Evolutionary conservation across 2,113 vertebrate genomes (phyloP), one percentile per base, ranked within the genome.

Genomic region (Microcebus griseorufus): DNA sequence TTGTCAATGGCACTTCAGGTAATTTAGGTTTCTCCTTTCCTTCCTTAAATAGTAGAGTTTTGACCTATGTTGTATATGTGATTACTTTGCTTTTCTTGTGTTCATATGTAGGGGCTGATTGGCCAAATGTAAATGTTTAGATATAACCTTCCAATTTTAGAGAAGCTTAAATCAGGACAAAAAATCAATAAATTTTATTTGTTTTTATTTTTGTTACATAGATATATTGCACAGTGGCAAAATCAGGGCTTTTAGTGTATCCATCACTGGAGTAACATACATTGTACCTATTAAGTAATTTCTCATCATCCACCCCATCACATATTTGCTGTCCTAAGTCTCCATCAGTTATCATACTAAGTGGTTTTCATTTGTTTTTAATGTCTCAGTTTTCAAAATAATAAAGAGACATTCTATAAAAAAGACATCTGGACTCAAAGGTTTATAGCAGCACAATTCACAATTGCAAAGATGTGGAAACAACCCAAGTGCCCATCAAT

Each of bases 341-440:
- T 25, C 58, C 60, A 4, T 62, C 23, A 27, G 60, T 23, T 27
- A 25, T 62, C 60, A 62, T 22, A 75, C 25, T 62, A 45, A 51
- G 58, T 90, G 60, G 32, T 53, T 92, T 79, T 11, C 45, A 75
- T 89, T 69, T 62, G 25, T 69, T 89, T 94, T 78, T 72, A 95
- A 64, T 17, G 55, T 16, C n/a, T 5, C 1, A 45, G 45, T 81
- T 80, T 78, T 83, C 60, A 80, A 65, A 96, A 76, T 65, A 87
- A 70, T 78, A 78, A 93, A 64, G 17, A 55, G 5, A 17, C 53
- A 55, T 55, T 55, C 16, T 55, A 55, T 55, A 55, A 55, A 55
- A 55, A 55, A 55, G 53, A 55, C 53, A 18, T 18, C 53, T 55
- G 5, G 16, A 55, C 17, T 55, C 5, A 5, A 55, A 55, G 1